phyloP scores from a whole-genome alignment of 2,113 vertebrate genomes.

The Puntigrus tetrazona region DNA sequence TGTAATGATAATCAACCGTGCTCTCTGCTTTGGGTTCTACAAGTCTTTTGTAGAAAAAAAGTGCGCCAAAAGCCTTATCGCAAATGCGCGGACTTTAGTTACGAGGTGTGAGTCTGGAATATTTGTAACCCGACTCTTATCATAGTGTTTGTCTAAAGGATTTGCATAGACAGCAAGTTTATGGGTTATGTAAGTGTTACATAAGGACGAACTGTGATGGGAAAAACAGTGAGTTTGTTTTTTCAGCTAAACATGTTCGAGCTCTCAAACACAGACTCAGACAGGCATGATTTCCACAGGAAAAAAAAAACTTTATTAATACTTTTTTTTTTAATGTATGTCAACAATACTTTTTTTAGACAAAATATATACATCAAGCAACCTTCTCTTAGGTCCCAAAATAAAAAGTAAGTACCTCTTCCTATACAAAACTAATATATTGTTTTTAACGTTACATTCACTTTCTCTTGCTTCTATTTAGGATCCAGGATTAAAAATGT shows the following conservation, averaged over 20 bases:
- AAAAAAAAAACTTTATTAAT: conserved; percentile 94
- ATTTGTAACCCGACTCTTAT: conserved; percentile 27
- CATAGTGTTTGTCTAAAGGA: conserved; percentile 45
- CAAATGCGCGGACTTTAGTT: conserved; percentile 2
- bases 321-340: conserved; percentile 86
- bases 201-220: conserved; percentile 67
- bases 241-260: conserved; percentile 54
- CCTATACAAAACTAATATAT: conserved; percentile 87
- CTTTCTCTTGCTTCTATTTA: conserved; percentile 79
- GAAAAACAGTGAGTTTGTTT: conserved; percentile 58
- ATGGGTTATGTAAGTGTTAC: conserved; percentile 74
- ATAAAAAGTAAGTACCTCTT: conserved; percentile 92
- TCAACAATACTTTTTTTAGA: conserved; percentile 87
- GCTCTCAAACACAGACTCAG: conserved; percentile 48
- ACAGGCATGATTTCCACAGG: conserved; percentile 76
- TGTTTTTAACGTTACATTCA: conserved; percentile 90
- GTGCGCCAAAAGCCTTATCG: not conserved
- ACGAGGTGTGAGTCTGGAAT: not conserved
- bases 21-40: not conserved
- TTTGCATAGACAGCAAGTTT: conserved; percentile 64
- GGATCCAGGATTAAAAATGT: conserved; percentile 86
- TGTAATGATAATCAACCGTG: not conserved
- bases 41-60: not conserved
- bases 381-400: conserved; percentile 84
- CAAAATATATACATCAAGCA: conserved; percentile 97